Base-by-base conservation (phyloP, 2,113 vertebrate genomes). In the Malurus melanocephalus region DNA sequence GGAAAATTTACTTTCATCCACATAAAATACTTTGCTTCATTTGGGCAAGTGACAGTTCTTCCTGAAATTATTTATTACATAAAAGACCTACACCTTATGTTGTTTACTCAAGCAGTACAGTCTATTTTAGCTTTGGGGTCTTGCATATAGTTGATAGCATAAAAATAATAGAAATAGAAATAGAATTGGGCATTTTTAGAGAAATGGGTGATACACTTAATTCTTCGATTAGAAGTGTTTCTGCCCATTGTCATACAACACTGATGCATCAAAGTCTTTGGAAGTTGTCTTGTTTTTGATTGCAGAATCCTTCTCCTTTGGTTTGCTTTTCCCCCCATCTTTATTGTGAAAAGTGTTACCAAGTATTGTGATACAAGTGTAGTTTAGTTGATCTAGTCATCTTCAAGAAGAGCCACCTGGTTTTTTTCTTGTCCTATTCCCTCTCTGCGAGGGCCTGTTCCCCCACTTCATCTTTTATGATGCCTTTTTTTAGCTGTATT, bases 171-270 rank as follows among this genome's bases (percentile, higher is more conserved):
- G n/a, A 42, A 43, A 20, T 7, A 46, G n/a, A 42, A 61, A 52
- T 33, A 48, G 18, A 78, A 13, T 53, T 1, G 3, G 19, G 14
- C 11, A 13, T 81, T 77, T 80, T 65, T 61, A 32, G 46, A 78
- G 40, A 43, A 40, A 35, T 0, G 0, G 6, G 9, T 62, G 20
- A 14, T 6, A n/a, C 6, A 2, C 3, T 1, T 69, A 7, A 30
- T 23, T 67, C 40, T 78, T 69, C 20, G 43, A 7, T 52, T 71
- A 51, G 65, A 87, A 46, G 2, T 40, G 22, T 60, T 71, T 46
- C 56, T 81, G 33, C 20, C 16, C 2, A 1, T 42, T 24, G 32
- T 28, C 12, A 5, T 65, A 24, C 23, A n/a, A 26, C 0, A 2
- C 33, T 48, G 55, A 27, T 33, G 16, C n/a, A 13, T 72, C 38